phyloP scores from a whole-genome alignment of 2,113 vertebrate genomes.

The Etia nguti region DNA sequence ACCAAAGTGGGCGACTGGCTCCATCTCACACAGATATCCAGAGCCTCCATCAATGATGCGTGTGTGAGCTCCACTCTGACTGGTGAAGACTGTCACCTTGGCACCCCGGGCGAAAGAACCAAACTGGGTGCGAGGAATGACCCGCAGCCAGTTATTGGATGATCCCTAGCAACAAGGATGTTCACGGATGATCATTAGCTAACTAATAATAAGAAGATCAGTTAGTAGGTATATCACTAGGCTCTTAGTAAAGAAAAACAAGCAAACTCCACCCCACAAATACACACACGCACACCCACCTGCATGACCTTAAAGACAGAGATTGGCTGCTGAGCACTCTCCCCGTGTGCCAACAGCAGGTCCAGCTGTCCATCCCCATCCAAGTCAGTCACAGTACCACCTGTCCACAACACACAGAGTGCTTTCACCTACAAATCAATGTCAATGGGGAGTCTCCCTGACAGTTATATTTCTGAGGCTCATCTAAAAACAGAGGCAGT shows the following conservation, averaged over 20 bases:
- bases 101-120: slow-evolving; percentile 90
- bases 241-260: not conserved
- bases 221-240: not conserved
- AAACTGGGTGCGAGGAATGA: slow-evolving; percentile 84
- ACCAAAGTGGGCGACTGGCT: slow-evolving; percentile 90
- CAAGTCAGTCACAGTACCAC: slow-evolving; percentile 86
- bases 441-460: not conserved
- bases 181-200: not conserved
- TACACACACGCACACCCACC: slow-evolving; percentile 59
- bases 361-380: slow-evolving; percentile 90
- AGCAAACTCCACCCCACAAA: not conserved
- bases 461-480: not conserved
- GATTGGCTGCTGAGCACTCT: slow-evolving; percentile 86
- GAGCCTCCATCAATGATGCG: slow-evolving; percentile 89
- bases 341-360: slow-evolving; percentile 87
- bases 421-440: not conserved
- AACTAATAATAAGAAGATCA: fast-evolving
- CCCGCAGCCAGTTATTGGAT: slow-evolving; percentile 87
- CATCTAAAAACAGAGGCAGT: not conserved
- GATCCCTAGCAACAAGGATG: slow-evolving; percentile 72
- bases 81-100: slow-evolving; percentile 84
- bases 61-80: slow-evolving; percentile 80
- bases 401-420: slow-evolving; percentile 55
- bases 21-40: slow-evolving; percentile 92
- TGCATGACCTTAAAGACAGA: slow-evolving; percentile 85